These are phyloP conservation scores for Tetramorium alpestre DNA, from an alignment of 1,140 invertebrate species.

Conservation along the genomic window DNA sequence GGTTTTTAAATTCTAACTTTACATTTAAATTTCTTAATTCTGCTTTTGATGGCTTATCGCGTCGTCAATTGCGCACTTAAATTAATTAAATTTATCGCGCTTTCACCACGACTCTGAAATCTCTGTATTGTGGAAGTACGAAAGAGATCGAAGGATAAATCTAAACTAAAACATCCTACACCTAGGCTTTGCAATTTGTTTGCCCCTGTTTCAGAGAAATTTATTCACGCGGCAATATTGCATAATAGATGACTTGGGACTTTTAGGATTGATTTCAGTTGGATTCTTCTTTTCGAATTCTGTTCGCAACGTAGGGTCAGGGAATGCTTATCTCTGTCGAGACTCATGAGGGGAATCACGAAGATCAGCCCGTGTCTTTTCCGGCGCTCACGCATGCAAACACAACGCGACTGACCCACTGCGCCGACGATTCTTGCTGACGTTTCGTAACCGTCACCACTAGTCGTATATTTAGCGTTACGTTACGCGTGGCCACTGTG, in stretches of 20 bases:
- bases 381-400: not conserved
- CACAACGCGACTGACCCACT: constrained; percentile 69
- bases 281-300: not conserved
- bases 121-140: not conserved
- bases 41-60: not conserved
- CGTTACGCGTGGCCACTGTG: constrained; percentile 21
- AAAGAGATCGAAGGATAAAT: constrained; percentile 6
- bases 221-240: not conserved
- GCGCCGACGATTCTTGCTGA: constrained; percentile 62
- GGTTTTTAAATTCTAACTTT: not conserved
- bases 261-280: not conserved
- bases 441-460: constrained; percentile 74
- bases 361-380: constrained; percentile 39
- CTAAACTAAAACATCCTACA: not conserved
- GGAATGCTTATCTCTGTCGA: not conserved
- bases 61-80: not conserved
- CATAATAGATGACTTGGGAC: not conserved
- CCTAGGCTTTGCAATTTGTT: not conserved
- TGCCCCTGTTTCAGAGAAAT: not conserved
- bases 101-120: not conserved
- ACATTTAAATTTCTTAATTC: no score
- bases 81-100: constrained; percentile 7
- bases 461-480: constrained; percentile 72
- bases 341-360: not conserved
- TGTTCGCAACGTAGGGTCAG: not conserved